Evolutionary conservation across 2,797 vertebrate species (phyloP).

Genomic region (Syngnathus acus): DNA sequence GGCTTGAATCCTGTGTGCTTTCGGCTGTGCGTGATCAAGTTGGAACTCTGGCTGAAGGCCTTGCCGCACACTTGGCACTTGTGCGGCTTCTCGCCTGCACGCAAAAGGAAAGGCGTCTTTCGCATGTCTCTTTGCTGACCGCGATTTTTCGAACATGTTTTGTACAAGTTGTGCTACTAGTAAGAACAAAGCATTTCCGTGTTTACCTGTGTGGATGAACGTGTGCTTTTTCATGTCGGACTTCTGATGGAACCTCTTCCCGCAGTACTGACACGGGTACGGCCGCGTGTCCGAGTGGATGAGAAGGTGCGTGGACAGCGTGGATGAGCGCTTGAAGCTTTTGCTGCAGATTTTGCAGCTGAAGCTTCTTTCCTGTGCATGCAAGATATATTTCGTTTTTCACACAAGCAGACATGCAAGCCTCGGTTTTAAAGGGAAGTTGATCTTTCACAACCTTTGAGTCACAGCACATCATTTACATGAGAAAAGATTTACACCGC

Average conservation of each 20-base stretch:
- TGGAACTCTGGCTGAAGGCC: constrained; percentile 98
- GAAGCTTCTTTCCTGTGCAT: constrained; percentile 87
- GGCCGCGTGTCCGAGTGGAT: constrained; percentile 97
- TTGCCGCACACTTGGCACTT: constrained; percentile 99
- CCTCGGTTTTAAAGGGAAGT: too few relatives aligned
- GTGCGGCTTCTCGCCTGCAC: constrained; percentile 93
- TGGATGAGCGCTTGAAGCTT: constrained; percentile 97
- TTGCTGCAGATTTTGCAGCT: constrained; percentile 98
- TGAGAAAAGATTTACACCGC: too few relatives aligned
- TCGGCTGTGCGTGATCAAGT: constrained; percentile 97
- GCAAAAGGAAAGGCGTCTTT: background rate
- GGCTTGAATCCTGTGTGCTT: constrained; percentile 99
- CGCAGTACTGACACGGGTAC: constrained; percentile 97
- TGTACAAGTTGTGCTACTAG: background rate
- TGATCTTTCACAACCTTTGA: too few relatives aligned
- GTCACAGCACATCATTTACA: too few relatives aligned
- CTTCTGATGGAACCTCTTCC: constrained; percentile 98
- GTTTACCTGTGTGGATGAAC: constrained; percentile 93
- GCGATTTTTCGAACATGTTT: background rate
- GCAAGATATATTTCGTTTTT: background rate
- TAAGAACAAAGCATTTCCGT: background rate
- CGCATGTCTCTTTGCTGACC: background rate
- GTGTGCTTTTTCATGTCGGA: constrained; percentile 99
- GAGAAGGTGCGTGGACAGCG: constrained; percentile 93
- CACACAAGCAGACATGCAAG: background rate